phyloP scores from a whole-genome alignment of 2,113 vertebrate species.

The Quiscalus mexicanus region DNA sequence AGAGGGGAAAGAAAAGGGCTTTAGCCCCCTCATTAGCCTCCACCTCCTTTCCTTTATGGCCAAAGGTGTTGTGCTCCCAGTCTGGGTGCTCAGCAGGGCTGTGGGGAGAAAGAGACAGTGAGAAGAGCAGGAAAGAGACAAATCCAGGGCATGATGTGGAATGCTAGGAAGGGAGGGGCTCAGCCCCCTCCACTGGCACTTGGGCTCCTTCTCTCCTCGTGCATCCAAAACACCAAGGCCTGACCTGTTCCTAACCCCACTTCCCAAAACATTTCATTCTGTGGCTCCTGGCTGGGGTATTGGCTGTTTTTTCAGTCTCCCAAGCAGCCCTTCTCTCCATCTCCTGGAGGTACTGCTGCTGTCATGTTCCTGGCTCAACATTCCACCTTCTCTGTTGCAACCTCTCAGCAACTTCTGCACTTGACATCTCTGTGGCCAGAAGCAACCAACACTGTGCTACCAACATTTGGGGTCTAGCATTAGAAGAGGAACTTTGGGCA shows the following conservation, averaged over 20 bases:
- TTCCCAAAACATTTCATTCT: neutral
- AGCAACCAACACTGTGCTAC: neutral
- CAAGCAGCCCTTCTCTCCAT: neutral
- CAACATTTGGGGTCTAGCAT: neutral
- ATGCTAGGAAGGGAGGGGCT: neutral
- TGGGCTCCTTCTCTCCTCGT: neutral
- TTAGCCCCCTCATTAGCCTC: neutral
- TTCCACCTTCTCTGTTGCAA: neutral
- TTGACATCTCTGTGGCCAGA: neutral
- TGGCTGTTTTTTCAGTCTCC: neutral
- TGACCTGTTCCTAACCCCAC: accelerated
- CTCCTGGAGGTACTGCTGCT: neutral
- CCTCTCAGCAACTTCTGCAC: neutral
- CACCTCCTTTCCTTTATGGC: neutral
- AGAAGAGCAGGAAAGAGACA: neutral
- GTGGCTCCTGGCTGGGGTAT: neutral
- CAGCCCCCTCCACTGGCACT: neutral
- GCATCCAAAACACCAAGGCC: neutral
- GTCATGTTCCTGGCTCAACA: neutral
- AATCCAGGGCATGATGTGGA: neutral
- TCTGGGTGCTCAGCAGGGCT: neutral
- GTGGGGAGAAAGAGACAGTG: neutral
- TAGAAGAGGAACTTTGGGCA: neutral
- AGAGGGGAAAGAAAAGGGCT: neutral
- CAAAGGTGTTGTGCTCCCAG: neutral